Base-by-base conservation (phyloP, 1,140 invertebrate species). In the Drosophila gunungcola region DNA sequence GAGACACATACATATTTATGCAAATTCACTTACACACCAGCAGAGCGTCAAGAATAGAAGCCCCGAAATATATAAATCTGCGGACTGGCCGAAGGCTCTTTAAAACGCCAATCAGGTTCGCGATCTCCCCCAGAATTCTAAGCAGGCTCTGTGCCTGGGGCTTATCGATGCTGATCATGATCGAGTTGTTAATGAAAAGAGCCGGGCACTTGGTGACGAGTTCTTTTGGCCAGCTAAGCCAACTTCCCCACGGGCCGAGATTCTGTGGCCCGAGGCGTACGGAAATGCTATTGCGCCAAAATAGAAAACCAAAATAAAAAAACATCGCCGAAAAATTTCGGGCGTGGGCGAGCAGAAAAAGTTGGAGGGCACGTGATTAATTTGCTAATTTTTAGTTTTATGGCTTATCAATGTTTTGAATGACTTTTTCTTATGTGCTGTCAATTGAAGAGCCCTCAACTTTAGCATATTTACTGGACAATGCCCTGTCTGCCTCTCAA, bases 101-200 rank as follows among this genome's bases (percentile, higher is more conserved):
- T 83, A 65, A 82, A 63, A 83, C 67, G 52, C 83, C 61, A 89
- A 86, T 57, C 83, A 86, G 83, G 83, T 88, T 86, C 83, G 21
- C 57, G 61, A 58, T 62, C 45, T 43, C 45, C 68, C 52, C 34
- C 67, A 55, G 83, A 86, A 86, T 86, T 86, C 79, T 89, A 86
- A 86, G 39, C 48, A 88, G 79, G 62, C 54, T 67, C 67, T 70
- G 32, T 38, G 41, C 63, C 67, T 70, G 32, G 42, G 41, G 25
- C 61, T 82, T 86, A 69, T 67, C 73, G 79, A 86, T 83, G 79
- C 83, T 52, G 63, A 79, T 68, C 83, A 86, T 86, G 83, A 86
- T 89, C 83, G 52, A 83, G 65, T 89, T 88, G 75, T 73, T 86
- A 83, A 86, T 86, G 84, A 86, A 88, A 83, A 83, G 70, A 65